Conservation (phyloP, 2,113 vertebrate species). For the Neoarius graeffei region DNA sequence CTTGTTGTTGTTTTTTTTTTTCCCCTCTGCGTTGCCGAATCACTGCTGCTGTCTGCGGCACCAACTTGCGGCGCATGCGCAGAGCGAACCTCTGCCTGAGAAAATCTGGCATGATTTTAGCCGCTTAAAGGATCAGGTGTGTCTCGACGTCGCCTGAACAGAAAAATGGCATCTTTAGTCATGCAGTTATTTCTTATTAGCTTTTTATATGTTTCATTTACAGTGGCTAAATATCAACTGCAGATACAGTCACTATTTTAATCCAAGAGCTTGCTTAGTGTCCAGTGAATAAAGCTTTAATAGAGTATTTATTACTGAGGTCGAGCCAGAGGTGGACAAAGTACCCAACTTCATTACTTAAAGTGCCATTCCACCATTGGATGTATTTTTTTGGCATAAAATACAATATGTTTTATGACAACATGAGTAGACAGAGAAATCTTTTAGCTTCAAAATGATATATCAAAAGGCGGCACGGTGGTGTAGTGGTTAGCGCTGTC, state of each 20-base stretch:
- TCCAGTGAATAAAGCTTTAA: not conserved
- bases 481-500: too few relatives aligned
- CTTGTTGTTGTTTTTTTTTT: conserved; percentile 34
- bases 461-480: too few relatives aligned
- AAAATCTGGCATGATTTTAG: conserved; percentile 46
- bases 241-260: not conserved
- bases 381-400: too few relatives aligned
- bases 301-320: not conserved
- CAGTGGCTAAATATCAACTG: not conserved
- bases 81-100: conserved; percentile 32
- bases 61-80: conserved; percentile 79
- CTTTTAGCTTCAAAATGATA: too few relatives aligned
- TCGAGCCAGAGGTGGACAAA: too few relatives aligned
- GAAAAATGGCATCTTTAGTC: conserved; percentile 5
- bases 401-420: too few relatives aligned
- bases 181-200: not conserved
- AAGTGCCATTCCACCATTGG: too few relatives aligned
- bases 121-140: conserved; percentile 34
- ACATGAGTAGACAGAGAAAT: too few relatives aligned
- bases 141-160: conserved; percentile 43
- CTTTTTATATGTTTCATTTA: not conserved
- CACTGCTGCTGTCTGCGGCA: conserved; percentile 83
- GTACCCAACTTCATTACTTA: too few relatives aligned
- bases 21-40: conserved; percentile 73
- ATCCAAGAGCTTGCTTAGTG: not conserved